Evolutionary conservation across 1,140 invertebrate species (phyloP), one percentile per base, ranked within the genome.

Genomic region (Drosophila busckii): DNA sequence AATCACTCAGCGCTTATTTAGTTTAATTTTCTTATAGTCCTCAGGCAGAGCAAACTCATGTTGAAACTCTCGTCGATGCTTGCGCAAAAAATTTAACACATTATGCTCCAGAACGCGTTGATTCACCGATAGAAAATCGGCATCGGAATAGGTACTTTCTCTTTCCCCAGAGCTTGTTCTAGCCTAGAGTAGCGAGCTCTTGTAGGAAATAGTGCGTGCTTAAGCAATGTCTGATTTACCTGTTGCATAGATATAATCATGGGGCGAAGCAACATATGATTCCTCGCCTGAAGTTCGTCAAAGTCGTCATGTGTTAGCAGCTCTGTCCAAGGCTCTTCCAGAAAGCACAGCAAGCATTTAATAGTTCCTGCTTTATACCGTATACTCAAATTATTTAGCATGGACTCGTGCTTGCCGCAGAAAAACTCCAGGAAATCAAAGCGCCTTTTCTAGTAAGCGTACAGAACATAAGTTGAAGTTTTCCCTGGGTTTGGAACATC

Each of bases 251-350:
- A 10, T 1, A 37, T 0, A 0, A 60, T 48, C 34, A 66, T 34
- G 0, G 69, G 59, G 7, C 1, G 49, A 0, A 85, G 40, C 1
- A 82, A 9, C 1, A 26, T 37, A 1, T 44, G 50, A 19, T 85
- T 84, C 3, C 63, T 17, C 0, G 9, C 31, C 32, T 68, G 66
- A n/a, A 82, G 34, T 0, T 66, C 46, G 0, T 44, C 7, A 10
- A 85, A 86, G 2, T 55, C 10, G 0, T 66, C 61, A 25, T 85
- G 78, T 64, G 71, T 67, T 1, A 86, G 20, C 13, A 86, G 25
- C 13, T 85, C 73, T 0, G 78, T 63, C 84, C 84, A 86, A 15
- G 73, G 70, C 17, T 86, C 35, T 41, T 70, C 53, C 2, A 86
- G 65, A 7, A 67, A 86, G 7, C 26, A 34, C 1, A 85, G 2